Evolutionary conservation across 1,140 invertebrate genomes (phyloP), one percentile per base, ranked within the genome.

Genomic region (Chlorops oryzae): DNA sequence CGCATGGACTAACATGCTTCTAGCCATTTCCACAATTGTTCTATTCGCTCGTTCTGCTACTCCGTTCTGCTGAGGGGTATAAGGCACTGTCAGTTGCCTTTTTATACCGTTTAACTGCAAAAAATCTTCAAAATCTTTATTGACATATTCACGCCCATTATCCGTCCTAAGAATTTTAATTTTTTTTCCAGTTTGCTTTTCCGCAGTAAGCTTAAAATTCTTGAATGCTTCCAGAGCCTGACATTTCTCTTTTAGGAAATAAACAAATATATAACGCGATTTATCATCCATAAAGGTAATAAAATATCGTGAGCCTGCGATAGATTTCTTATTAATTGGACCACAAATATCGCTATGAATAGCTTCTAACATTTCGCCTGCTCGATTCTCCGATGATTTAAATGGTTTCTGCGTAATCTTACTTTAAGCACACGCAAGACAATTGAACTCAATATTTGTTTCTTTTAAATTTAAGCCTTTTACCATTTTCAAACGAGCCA

Each of bases 21-120:
- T 17, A 7, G 58, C 52, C 43, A 47, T 53, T 44, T 58, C 58
- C 3, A 55, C 39, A 5, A 60, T 27, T 9, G 54, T 62, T 17
- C 56, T 41, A 42, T 57, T 62, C 3, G 47, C 43, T n/a, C 56
- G 46, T 51, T 76, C 74, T 40, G 62, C 53, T 12, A 63, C 50
- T n/a, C 70, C 72, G 61, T 77, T 77, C 52, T 74, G 70, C 42
- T 75, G 49, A 24, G 73, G 73, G 6, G 65, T 66, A 42, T 76
- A 72, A 2, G 56, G 25, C 1, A 63, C 60, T 10, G 73, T 72
- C 5, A 32, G 53, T 50, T 75, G 62, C 55, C 74, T 67, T 20
- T 50, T 32, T 22, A 75, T 73, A 1, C 70, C 73, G 35, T 54
- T 23, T 18, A 56, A 5, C 13, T 39, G 15, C 3, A 69, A 48